Conservation (phyloP, 2,888 invertebrate species). For the Meiosimyza decipiens region DNA sequence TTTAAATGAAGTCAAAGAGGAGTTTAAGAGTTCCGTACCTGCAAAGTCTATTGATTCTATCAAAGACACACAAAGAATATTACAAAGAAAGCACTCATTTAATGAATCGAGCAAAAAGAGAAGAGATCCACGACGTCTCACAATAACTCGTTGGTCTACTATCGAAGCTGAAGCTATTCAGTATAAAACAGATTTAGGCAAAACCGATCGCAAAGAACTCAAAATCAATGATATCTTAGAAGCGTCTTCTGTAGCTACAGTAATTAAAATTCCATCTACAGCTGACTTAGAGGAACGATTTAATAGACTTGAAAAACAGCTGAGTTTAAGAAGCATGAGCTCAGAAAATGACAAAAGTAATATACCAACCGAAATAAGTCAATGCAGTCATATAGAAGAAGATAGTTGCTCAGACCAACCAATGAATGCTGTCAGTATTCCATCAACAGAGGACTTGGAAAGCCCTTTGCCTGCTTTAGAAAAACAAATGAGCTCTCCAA, state of each 20-base stretch:
- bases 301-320: constrained; percentile 43
- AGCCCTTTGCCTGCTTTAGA: constrained; percentile 59
- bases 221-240: background rate
- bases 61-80: background rate
- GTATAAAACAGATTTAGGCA: too few relatives aligned
- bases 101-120: constrained; percentile 51
- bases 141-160: constrained; percentile 56
- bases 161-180: constrained; percentile 54
- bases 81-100: constrained; percentile 33
- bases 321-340: constrained; percentile 47
- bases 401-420: too few relatives aligned
- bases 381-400: background rate
- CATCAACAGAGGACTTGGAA: constrained; percentile 58
- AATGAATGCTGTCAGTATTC: constrained; percentile 42
- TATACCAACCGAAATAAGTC: constrained; percentile 40
- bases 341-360: constrained; percentile 43
- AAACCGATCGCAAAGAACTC: too few relatives aligned
- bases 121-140: constrained; percentile 56
- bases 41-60: constrained; percentile 49
- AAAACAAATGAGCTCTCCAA: constrained; percentile 50
- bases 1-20: background rate
- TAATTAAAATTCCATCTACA: constrained; percentile 52
- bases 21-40: constrained; percentile 4
- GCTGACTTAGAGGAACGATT: constrained; percentile 48
- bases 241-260: background rate